Conservation (phyloP, 2,113 vertebrate genomes). For the Dipodomys merriami region DNA sequence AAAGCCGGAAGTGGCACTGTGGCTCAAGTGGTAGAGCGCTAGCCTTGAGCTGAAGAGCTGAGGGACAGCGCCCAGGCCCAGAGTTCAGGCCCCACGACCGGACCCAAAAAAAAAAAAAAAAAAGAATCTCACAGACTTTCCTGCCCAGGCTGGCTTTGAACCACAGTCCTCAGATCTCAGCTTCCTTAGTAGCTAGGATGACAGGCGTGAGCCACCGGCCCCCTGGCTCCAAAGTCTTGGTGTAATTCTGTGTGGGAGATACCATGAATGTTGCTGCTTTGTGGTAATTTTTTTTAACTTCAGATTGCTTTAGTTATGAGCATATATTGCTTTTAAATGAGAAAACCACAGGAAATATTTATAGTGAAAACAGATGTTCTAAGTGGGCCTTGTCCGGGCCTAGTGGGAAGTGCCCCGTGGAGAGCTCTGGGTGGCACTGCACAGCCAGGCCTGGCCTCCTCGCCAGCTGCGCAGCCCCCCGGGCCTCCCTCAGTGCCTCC, state of each 20-base stretch:
- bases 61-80: no score
- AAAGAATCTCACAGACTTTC: no score
- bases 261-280: not conserved
- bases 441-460: not conserved
- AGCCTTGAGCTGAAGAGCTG: no score
- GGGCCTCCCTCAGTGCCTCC: not conserved
- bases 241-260: no score
- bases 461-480: not conserved
- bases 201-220: no score
- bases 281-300: not conserved
- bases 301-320: not conserved
- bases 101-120: no score
- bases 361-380: not conserved
- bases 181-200: no score
- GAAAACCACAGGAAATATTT: not conserved
- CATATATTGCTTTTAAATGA: not conserved
- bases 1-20: no score
- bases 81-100: no score
- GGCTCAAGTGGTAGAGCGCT: no score
- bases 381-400: not conserved
- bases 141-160: no score
- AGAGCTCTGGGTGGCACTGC: not conserved
- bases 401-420: fast-evolving
- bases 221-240: not conserved
- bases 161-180: no score